A percentile compares a stretch with the other conserved stretches of the same genome.
Evolutionary conservation across 2,888 invertebrate species (phyloP).

Genomic region (Actias luna): DNA sequence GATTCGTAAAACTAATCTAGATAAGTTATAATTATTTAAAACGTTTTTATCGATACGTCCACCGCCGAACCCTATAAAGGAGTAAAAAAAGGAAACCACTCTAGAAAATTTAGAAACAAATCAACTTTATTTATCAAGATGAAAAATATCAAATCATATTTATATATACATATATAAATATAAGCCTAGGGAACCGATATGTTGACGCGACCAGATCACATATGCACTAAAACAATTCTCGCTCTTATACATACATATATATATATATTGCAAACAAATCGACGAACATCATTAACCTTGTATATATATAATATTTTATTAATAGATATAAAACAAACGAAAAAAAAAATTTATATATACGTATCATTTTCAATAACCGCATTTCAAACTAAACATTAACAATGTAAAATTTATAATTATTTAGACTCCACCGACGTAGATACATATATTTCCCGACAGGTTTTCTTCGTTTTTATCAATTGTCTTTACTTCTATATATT

Average conservation of each 20-base stretch:
- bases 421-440: conserved; percentile 68
- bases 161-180: conserved; percentile 47
- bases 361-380: conserved; percentile 30
- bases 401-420: conserved; percentile 66
- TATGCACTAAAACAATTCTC: conserved; percentile 42
- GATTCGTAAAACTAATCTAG: no score
- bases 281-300: conserved; percentile 29
- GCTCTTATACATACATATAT: conserved; percentile 37
- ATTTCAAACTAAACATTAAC: conserved; percentile 56
- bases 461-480: conserved; percentile 48
- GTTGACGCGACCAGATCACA: conserved; percentile 45
- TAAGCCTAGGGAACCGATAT: conserved; percentile 75
- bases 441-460: conserved; percentile 50
- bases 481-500: conserved; percentile 67
- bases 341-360: conserved; percentile 52
- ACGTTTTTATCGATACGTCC: no score
- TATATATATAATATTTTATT: conserved; percentile 33
- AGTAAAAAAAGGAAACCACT: conserved; percentile 40
- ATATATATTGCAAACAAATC: conserved; percentile 30
- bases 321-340: conserved; percentile 56
- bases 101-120: conserved; percentile 80
- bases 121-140: conserved; percentile 81
- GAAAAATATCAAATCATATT: conserved; percentile 79
- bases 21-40: no score
- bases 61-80: neutral